Evolutionary conservation across 2,797 vertebrate species (phyloP).

Genomic region (Eulemur coronatus): DNA sequence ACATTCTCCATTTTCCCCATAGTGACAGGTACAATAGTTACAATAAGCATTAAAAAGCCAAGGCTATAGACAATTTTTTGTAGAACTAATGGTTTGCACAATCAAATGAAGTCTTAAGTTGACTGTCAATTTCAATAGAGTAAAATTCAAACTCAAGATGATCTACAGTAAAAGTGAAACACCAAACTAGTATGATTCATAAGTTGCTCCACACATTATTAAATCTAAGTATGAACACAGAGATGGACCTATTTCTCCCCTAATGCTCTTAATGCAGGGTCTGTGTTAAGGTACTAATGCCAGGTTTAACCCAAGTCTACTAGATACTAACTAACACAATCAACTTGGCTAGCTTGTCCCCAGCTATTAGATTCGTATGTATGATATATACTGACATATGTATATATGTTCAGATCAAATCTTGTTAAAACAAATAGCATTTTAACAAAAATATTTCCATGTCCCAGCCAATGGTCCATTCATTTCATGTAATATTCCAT

Average conservation of each 20-base stretch:
- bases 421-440: slow-evolving; percentile 74
- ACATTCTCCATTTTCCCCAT: slow-evolving; percentile 69
- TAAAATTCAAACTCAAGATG: slow-evolving; percentile 48
- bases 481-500: slow-evolving; percentile 62
- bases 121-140: slow-evolving; percentile 35
- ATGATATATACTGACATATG: slow-evolving; percentile 65
- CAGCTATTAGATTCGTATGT: slow-evolving; percentile 54
- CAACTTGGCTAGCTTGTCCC: slow-evolving; percentile 64
- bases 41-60: slow-evolving; percentile 45
- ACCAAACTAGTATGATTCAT: not conserved
- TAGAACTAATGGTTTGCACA: slow-evolving; percentile 47
- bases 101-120: slow-evolving; percentile 17
- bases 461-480: slow-evolving; percentile 64
- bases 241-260: not conserved
- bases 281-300: slow-evolving; percentile 41
- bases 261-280: not conserved
- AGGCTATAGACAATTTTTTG: slow-evolving; percentile 37
- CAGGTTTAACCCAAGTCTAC: slow-evolving; percentile 53
- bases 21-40: slow-evolving; percentile 73
- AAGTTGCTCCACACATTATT: not conserved
- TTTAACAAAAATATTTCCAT: slow-evolving; percentile 77
- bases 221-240: not conserved
- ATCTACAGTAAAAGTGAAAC: not conserved
- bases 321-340: slow-evolving; percentile 55
- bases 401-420: slow-evolving; percentile 77